Conservation (phyloP, 2,797 vertebrate genomes). For the Tympanoctomys barrerae region DNA sequence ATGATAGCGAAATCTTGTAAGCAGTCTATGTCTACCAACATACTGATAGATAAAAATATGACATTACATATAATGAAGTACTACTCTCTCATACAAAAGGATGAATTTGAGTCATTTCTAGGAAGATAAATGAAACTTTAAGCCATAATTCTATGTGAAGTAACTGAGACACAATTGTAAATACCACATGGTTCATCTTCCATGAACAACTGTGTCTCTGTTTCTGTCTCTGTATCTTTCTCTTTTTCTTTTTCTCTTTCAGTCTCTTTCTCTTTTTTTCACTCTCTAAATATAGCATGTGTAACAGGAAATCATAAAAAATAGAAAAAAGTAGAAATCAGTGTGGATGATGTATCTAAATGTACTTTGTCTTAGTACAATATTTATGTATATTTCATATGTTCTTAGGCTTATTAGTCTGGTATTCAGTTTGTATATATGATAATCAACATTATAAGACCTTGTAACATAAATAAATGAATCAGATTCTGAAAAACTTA, state of each 20-base stretch:
- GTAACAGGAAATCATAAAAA: not conserved
- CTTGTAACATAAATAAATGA: not conserved
- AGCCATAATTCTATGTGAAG: not conserved
- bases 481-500: not conserved
- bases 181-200: not conserved
- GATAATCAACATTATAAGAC: not conserved
- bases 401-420: not conserved
- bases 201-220: not conserved
- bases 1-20: not conserved
- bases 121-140: not conserved
- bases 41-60: not conserved
- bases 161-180: not conserved
- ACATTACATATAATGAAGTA: not conserved
- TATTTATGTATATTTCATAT: not conserved
- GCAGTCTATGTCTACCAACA: not conserved
- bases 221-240: no score
- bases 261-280: no score
- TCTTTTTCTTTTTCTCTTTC: no score
- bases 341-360: not conserved
- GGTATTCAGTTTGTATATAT: not conserved
- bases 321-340: not conserved
- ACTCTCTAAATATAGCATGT: no score
- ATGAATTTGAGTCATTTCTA: not conserved
- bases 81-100: not conserved
- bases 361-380: not conserved